Conservation (phyloP, 2,797 vertebrate genomes). For the Thaleichthys pacificus region DNA sequence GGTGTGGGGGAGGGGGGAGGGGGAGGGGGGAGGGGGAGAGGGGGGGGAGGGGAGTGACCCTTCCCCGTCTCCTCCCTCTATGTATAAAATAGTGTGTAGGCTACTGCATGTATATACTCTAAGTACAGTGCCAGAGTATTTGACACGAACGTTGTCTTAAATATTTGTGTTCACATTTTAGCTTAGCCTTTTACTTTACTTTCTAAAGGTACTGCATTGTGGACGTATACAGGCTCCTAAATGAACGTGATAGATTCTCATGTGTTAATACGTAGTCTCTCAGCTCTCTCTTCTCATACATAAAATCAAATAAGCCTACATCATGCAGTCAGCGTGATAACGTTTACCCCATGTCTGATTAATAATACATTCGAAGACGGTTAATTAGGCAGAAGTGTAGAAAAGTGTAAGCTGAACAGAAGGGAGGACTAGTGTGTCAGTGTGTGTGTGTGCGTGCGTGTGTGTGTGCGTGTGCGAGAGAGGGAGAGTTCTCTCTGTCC, state of each 20-base stretch:
- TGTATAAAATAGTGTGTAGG: no score
- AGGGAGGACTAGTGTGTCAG: no score
- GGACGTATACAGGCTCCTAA: no score
- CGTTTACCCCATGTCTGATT: background rate
- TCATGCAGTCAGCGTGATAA: background rate
- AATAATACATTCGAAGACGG: background rate
- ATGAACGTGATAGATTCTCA: background rate
- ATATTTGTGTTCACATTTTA: conserved; percentile 19
- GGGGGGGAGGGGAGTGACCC: background rate
- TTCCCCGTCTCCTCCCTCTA: no score
- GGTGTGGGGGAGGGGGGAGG: no score
- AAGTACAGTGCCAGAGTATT: no score
- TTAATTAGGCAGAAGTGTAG: background rate
- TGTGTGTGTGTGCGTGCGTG: no score
- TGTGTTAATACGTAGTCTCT: background rate
- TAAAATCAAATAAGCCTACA: background rate
- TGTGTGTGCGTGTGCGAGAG: no score
- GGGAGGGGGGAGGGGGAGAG: no score
- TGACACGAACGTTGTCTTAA: no score
- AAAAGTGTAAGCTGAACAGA: background rate
- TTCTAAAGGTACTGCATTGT: background rate
- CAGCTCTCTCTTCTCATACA: background rate
- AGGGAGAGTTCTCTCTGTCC: no score
- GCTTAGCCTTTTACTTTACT: background rate
- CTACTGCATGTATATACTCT: no score